Evolutionary conservation across 2,113 vertebrate species (phyloP), one percentile per base, ranked within the genome.

Genomic region (Glareola pratincola): DNA sequence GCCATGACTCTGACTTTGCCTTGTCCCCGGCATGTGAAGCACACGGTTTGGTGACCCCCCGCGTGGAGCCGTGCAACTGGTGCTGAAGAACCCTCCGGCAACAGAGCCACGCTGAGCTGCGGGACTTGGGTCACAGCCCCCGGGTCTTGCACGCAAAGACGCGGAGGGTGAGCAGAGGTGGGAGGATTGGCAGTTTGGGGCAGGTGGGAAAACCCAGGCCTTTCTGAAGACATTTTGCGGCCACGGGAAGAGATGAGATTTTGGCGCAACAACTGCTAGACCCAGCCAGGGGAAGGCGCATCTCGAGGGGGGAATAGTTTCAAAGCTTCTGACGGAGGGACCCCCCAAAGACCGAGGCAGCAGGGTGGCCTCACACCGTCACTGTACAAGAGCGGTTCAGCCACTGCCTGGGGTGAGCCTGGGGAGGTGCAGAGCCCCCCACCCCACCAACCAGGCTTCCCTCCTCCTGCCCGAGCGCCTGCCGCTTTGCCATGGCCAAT

Each of bases 401-500:
- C 26, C 47, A 11, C 47, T 0, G 0, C 9, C 12, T 4, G 9
- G 37, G 34, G 19, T 15, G 94, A 97, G 92, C 93, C 92, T 54
- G 9, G 19, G n/a, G 47, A 48, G 36, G 7, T 9, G 17, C 64
- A n/a, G 66, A 68, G 60, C 34, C 91, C 68, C 50, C 37, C 30
- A 24, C 12, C 18, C 29, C 72, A 69, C 11, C 51, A 59, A 41
- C 24, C 50, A 45, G 9, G 15, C 48, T 67, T 29, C 56, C 22
- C 64, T 76, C 45, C 77, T 91, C 93, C 90, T 90, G 94, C 96
- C 96, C 19, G 50, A 96, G 88, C 22, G 82, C 97, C 95, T 96
- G 91, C 97, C 93, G 96, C 97, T 98, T 95, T 97, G 51, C 88
- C 64, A 82, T 60, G 67, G 97, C 96, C 72, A 96, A 96, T 97